Evolutionary conservation across 2,888 invertebrate genomes (phyloP).

Genomic region (Empis livida): DNA sequence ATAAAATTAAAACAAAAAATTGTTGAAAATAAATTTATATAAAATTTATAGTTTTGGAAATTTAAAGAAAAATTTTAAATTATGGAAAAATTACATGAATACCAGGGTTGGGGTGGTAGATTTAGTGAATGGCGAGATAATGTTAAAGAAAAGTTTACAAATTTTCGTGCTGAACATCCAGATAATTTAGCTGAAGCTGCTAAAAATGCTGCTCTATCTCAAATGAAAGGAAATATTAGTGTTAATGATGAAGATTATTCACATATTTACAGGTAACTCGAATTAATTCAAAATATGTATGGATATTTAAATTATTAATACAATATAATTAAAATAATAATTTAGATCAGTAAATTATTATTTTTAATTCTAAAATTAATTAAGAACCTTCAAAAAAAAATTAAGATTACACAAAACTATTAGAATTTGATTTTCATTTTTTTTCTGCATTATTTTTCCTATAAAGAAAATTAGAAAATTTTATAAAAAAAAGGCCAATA

Average conservation of each 20-base stretch:
- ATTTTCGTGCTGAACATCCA: slow-evolving; percentile 48
- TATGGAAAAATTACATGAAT: slow-evolving; percentile 69
- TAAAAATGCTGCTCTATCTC: slow-evolving; percentile 27
- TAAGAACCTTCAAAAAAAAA: too few species aligned
- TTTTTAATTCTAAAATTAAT: too few species aligned
- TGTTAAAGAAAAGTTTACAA: slow-evolving; percentile 46
- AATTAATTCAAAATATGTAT: too few species aligned
- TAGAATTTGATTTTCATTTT: not conserved
- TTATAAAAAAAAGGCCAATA: too few species aligned
- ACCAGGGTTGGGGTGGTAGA: slow-evolving; percentile 61
- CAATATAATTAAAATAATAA: too few species aligned
- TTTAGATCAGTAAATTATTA: too few species aligned
- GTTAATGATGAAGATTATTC: slow-evolving; percentile 42
- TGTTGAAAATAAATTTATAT: not conserved
- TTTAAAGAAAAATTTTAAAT: slow-evolving; percentile 8
- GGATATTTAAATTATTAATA: too few species aligned
- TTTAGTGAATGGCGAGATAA: slow-evolving; percentile 54
- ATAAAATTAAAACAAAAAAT: not conserved
- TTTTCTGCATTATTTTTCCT: too few species aligned
- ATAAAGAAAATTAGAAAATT: too few species aligned
- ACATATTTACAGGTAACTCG: slow-evolving; percentile 49
- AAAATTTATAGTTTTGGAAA: not conserved
- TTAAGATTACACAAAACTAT: not conserved
- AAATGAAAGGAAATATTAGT: slow-evolving; percentile 28
- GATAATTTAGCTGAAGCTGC: slow-evolving; percentile 41